Evolutionary conservation across 2,797 vertebrate genomes (phyloP), one percentile per base, ranked within the genome.

Genomic region (Valencia hispanica): DNA sequence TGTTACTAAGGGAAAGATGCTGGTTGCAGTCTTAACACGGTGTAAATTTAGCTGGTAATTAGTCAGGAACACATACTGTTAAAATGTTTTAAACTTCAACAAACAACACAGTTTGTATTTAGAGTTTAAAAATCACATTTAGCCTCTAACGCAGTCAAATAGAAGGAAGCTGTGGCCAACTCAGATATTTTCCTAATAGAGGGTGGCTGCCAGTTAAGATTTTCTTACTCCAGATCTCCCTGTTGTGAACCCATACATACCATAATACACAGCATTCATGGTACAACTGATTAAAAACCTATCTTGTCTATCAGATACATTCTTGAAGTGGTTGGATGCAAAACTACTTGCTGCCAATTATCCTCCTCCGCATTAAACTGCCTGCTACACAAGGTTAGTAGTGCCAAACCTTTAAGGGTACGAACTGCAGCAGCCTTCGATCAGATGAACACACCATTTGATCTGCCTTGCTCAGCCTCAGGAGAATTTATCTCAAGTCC

Each of bases 321-420:
- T 78, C 22, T 51, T 75, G 12, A 76, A 73, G 77, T 68, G 43
- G 59, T 30, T 66, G 22, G 36, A 77, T 45, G 57, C 43, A 63
- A 73, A 81, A 71, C 82, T 59, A 20, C 77, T 81, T 84, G 63
- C 15, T 63, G 59, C 59, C 78, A 84, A 85, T 77, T 74, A 78
- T 70, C 34, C 27, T 78, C 36, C 84, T 82, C 39, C 80, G 48
- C 43, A 75, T 83, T 74, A 76, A 80, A 89, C 50, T 70, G 41
- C 63, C 55, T 80, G 68, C 48, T 45, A 50, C 50, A 75, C 14
- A 68, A 65, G 43, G 59, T 43, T 84, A 73, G 80, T 59, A 69
- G 72, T 70, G 43, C 32, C 30, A 20, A 32, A 34, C 61, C 78
- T 82, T 68, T 57, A 55, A 76, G 15, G 65, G n/a, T 75, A 63